Percentiles rank a stretch among this genome's conserved stretches.
Evolutionary conservation across 2,888 invertebrate species (phyloP).

Genomic region (Ectemnius cavifrons): DNA sequence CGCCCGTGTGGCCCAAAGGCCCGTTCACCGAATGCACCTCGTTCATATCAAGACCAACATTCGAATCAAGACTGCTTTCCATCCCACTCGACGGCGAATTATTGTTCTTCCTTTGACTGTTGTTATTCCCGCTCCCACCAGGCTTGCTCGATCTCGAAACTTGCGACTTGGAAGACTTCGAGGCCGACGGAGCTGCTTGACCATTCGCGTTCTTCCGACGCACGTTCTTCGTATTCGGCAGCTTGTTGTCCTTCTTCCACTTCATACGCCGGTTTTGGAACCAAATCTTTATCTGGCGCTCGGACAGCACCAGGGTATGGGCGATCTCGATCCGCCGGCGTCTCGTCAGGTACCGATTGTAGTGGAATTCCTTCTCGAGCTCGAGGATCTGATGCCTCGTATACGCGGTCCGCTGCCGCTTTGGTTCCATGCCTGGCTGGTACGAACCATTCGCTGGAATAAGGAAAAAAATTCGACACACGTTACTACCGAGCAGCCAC

Average conservation of each 20-base stretch:
- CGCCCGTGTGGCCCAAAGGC: constrained; percentile 63
- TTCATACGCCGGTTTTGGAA: constrained; percentile 92
- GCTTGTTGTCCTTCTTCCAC: constrained; percentile 93
- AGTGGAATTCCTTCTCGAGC: constrained; percentile 98
- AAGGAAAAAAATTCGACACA: constrained; percentile 66
- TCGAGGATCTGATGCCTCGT: constrained; percentile 98
- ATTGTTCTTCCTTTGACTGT: constrained; percentile 84
- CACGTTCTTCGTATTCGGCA: constrained; percentile 91
- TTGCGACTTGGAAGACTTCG: constrained; percentile 65
- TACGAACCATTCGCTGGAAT: constrained; percentile 91
- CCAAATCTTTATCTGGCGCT: constrained; percentile 94
- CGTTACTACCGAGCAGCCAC: constrained; percentile 7
- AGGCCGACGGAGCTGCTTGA: constrained; percentile 63
- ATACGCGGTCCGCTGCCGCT: constrained; percentile 97
- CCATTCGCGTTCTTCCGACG: constrained; percentile 81
- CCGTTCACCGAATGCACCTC: constrained; percentile 71
- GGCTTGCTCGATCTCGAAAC: constrained; percentile 47
- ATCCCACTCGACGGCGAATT: constrained; percentile 74
- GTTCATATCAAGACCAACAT: constrained; percentile 69
- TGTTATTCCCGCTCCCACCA: constrained; percentile 78
- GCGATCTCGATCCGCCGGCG: constrained; percentile 98
- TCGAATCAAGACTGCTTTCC: constrained; percentile 73
- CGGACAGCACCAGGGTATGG: constrained; percentile 95
- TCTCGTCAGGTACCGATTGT: constrained; percentile 96
- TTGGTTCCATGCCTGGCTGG: constrained; percentile 96